Conservation (phyloP, 92 coral and sea anemone species). For the Heteractis magnifica region DNA sequence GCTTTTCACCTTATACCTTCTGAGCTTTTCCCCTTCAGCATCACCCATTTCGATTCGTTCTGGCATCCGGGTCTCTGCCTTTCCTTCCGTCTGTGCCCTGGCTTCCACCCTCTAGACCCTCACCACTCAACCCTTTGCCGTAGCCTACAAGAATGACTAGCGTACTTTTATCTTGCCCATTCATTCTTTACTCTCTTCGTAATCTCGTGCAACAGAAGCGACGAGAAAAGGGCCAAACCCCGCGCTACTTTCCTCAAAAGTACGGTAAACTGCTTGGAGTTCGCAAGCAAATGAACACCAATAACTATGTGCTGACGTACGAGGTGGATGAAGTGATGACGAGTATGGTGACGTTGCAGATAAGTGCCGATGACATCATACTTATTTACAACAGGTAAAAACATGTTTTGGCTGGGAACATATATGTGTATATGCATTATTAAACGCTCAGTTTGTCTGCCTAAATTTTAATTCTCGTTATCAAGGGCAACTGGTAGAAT, state of each 20-base stretch:
- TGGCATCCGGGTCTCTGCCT: no score
- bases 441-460: no score
- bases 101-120: no score
- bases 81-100: no score
- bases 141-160: no score
- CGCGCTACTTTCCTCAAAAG: constrained; percentile 77
- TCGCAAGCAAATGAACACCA: constrained; percentile 46
- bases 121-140: no score
- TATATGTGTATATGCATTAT: no score
- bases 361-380: constrained; percentile 95
- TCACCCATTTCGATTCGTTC: no score
- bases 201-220: constrained; percentile 45
- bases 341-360: constrained; percentile 91
- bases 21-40: no score
- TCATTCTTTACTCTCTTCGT: neutral
- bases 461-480: neutral
- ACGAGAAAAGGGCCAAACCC: constrained; percentile 59
- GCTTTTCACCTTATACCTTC: no score
- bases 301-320: constrained; percentile 73
- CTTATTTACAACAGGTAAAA: constrained; percentile 87
- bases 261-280: constrained; percentile 77
- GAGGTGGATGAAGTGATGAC: constrained; percentile 83
- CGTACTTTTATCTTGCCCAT: neutral
- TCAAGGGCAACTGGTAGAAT: constrained; percentile 85
- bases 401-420: neutral